Base-by-base conservation (phyloP, 2,797 vertebrate species). In the Kryptolebias ocellatus region DNA sequence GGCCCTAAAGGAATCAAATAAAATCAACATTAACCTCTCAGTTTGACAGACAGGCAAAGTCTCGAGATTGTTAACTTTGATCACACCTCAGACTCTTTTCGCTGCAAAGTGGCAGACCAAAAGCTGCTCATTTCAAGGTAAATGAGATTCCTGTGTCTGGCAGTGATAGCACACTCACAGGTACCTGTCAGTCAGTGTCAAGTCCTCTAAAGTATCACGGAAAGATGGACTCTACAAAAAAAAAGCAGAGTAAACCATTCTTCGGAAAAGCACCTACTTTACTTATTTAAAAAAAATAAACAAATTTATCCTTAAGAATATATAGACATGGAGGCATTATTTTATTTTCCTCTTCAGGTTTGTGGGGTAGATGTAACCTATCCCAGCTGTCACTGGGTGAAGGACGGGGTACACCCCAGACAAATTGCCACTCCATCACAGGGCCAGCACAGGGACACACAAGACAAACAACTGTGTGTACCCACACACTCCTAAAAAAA, bases 111-210 rank as follows among this genome's bases (percentile, higher is more conserved):
- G 29, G 61, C 68, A 80, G 54, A 63, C 55, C 28, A 62, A 71
- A 73, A 65, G 63, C 69, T 71, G 28, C 66, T 79, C 18, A 15
- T 54, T 74, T 64, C 37, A 69, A 69, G 53, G 61, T 53, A 64
- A 61, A 49, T 64, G 60, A 70, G 51, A 76, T 69, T 59, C 50
- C 18, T 17, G 31, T 70, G 70, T 70, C 52, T 73, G 51, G 54
- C 49, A 58, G 61, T 71, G 62, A 49, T 63, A 74, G 59, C 53
- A 44, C 60, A 53, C 61, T 70, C 28, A 11, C 53, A 31, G 63
- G 54, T 70, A 56, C 58, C 57, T 76, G 66, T 75, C 79, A 76
- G 54, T 78, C 69, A 45, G 50, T 80, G 76, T 82, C 69, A 67
- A 18, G 44, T 56, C 24, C 6, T 75, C 37, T 71, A 53, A 72